Base-by-base conservation (phyloP, 2,888 invertebrate genomes). In the Tenthredo scrophulariae region DNA sequence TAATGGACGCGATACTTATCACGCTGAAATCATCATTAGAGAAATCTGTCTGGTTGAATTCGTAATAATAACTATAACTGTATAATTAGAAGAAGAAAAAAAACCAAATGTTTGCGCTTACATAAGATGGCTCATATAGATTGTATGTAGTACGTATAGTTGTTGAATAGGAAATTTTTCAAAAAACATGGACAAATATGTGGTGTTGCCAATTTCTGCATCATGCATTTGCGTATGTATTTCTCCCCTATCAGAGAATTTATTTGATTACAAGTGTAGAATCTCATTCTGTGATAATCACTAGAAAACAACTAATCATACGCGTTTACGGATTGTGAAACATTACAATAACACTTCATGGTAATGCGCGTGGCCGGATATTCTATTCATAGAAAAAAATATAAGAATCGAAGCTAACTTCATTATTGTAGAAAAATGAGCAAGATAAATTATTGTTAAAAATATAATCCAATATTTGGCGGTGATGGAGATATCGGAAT, bases 221-320 rank as follows among this genome's bases (percentile, higher is more conserved):
- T 62, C 26, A 4, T 13, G 9, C 3, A 62, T 6, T 62, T 62
- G 26, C 62, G 62, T 26, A 13, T 26, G 18, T 70, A 1, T 37
- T 9, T n/a, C n/a, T 37, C 33, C 6, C 18, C 1, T 29, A 7
- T 4, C 70, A n/a, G 18, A 29, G 9, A n/a, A 70, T 37, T 37
- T 70, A 37, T 70, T 70, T 18, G 9, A 70, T 70, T 15, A 62
- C 70, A 1, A 70, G 2, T 33, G 33, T 18, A 40, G 5, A 43
- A 40, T 43, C 43, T 26, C 10, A 9, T 9, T 10, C 26, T 22
- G 1, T 40, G 10, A 2, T 22, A n/a, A 6, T 10, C 5, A 7
- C n/a, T 74, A 74, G n/a, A 43, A n/a, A 18, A 74, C 37, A 74
- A 43, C 40, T 74, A 43, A 72, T 74, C 72, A 43, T 37, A 74